Percentiles rank a stretch among this genome's conserved stretches.
Conservation (phyloP, 2,797 vertebrate genomes). For the Smutsia temminckii region DNA sequence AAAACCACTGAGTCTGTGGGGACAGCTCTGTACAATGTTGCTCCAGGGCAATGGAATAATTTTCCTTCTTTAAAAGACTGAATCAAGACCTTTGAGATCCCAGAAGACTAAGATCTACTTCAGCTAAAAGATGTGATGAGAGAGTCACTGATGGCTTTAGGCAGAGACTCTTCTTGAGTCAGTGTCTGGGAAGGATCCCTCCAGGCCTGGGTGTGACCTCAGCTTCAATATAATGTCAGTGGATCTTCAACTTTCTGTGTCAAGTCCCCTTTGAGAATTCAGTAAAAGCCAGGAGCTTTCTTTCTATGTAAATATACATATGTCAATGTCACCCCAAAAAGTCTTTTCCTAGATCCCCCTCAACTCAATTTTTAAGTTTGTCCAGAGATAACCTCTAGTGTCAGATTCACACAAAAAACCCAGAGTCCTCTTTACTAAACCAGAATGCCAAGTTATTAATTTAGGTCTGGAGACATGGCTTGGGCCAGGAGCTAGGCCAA, state of each 20-base stretch:
- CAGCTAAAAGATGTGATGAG: background rate
- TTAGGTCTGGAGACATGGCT: conserved; percentile 39
- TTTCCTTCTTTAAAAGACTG: conserved; percentile 1
- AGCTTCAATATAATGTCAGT: background rate
- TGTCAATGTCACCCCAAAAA: background rate
- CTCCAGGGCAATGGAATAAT: background rate
- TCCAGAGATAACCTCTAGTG: background rate
- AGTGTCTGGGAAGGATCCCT: background rate
- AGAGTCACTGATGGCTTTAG: background rate
- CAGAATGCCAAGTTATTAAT: conserved; percentile 54
- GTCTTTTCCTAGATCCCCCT: background rate
- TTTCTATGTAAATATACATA: background rate
- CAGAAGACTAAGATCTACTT: background rate
- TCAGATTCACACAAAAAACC: conserved; percentile 25
- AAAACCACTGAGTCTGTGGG: background rate
- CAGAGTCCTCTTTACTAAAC: background rate
- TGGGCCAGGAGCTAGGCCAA: conserved; percentile 61
- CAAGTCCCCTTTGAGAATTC: background rate
- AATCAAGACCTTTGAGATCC: background rate
- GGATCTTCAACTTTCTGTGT: background rate
- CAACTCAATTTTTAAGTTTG: conserved; percentile 1
- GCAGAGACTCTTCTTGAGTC: background rate
- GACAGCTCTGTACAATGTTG: background rate
- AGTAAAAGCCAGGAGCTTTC: background rate
- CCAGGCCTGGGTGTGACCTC: background rate